phyloP scores from a whole-genome alignment of 2,888 invertebrate genomes.

The Actias luna region DNA sequence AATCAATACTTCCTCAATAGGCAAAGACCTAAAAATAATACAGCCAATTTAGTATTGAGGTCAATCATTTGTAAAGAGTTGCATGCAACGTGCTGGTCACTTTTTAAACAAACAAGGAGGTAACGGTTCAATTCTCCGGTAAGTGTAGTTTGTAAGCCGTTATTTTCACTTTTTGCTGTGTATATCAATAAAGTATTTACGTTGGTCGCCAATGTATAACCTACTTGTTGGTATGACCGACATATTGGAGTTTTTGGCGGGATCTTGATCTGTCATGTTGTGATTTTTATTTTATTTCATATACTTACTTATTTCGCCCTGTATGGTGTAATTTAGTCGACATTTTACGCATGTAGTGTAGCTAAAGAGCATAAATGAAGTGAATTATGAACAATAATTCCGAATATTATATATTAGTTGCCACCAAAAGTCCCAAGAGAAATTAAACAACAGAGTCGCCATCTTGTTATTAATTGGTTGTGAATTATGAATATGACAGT shows the following conservation, averaged over 20 bases:
- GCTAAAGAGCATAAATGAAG: no score
- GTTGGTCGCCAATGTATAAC: slow-evolving; percentile 20
- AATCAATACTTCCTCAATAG: neutral
- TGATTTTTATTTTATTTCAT: no score
- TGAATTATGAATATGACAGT: no score
- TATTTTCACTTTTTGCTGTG: slow-evolving; percentile 9
- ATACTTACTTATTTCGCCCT: no score
- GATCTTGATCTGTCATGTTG: no score
- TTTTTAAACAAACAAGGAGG: slow-evolving; percentile 6
- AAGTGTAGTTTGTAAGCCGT: slow-evolving; percentile 8
- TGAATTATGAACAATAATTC: no score
- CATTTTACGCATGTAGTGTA: no score
- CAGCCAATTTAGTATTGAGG: slow-evolving; percentile 1
- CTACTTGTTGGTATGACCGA: slow-evolving; percentile 9
- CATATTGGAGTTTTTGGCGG: neutral
- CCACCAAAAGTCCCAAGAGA: no score
- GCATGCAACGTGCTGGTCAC: neutral
- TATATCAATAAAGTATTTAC: slow-evolving; percentile 13
- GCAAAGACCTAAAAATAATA: neutral
- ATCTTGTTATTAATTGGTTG: no score
- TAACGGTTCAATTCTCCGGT: slow-evolving; percentile 3
- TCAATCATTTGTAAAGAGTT: neutral
- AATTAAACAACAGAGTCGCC: no score
- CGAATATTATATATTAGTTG: no score
- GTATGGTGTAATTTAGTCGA: no score